These are phyloP conservation scores for Procavia capensis DNA, from an alignment of 2,113 vertebrate species.

Conservation along the genomic window DNA sequence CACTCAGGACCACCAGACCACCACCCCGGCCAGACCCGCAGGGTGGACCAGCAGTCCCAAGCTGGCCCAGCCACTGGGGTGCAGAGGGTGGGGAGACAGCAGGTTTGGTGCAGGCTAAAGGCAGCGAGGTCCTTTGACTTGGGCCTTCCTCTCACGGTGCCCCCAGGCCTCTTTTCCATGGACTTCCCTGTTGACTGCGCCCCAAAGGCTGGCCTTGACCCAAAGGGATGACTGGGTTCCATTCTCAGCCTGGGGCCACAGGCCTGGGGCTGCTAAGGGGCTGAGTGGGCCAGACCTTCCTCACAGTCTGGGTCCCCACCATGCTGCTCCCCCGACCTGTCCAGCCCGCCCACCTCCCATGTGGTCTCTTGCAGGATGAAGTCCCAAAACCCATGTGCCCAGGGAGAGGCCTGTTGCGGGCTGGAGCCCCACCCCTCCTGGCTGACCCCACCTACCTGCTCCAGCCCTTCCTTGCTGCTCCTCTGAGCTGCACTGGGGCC, in stretches of 20 bases:
- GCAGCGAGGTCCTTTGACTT: neutral
- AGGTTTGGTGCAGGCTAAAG: conserved; percentile 46
- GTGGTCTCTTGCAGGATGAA: neutral
- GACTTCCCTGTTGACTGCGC: conserved; percentile 70
- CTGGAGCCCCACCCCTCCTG: no score
- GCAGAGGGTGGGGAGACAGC: neutral
- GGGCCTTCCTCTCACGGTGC: conserved; percentile 22
- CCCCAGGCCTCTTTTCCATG: neutral
- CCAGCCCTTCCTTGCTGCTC: neutral
- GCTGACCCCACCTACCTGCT: no score
- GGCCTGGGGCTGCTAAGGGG: neutral
- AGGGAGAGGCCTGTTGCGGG: neutral
- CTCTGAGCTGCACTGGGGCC: neutral
- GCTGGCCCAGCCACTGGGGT: neutral
- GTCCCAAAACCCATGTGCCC: rapidly evolving
- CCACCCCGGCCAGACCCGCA: rapidly evolving
- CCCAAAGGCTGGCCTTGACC: conserved; percentile 27
- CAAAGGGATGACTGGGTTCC: neutral
- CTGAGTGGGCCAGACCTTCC: rapidly evolving
- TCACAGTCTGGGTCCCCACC: neutral
- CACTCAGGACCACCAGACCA: rapidly evolving
- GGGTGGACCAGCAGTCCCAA: neutral
- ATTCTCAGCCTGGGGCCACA: neutral
- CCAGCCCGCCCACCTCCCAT: neutral
- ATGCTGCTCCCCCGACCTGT: neutral